These are phyloP conservation scores for Conus betulinus DNA, from an alignment of 1,140 invertebrate species.

Conservation along the genomic window DNA sequence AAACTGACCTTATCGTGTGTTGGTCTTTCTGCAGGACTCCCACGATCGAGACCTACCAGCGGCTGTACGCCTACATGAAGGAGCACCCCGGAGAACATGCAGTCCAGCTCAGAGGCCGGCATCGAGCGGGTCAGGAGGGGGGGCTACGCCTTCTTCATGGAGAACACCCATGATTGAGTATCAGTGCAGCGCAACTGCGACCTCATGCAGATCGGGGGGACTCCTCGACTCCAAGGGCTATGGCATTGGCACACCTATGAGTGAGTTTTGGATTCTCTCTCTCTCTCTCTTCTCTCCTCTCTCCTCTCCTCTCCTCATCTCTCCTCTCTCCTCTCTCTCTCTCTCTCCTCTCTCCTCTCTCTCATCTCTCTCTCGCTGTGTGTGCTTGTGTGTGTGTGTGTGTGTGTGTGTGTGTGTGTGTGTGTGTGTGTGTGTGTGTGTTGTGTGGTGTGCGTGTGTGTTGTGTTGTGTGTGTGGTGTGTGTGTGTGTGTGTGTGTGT, in stretches of 20 bases:
- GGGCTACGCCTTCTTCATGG: conserved; percentile 98
- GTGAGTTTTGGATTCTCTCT: conserved; percentile 57
- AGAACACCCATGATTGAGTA: conserved; percentile 95
- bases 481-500: too few relatives aligned
- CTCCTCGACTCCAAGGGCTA: conserved; percentile 92
- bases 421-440: too few relatives aligned
- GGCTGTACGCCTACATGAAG: conserved; percentile 97
- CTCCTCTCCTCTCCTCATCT: too few relatives aligned
- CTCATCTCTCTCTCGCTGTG: too few relatives aligned
- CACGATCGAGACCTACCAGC: conserved; percentile 92
- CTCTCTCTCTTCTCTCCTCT: too few relatives aligned
- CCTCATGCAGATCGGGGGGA: conserved; percentile 97
- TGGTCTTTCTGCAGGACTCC: too few relatives aligned
- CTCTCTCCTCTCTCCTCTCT: too few relatives aligned
- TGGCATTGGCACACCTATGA: conserved; percentile 80
- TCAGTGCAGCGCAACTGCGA: conserved; percentile 95
- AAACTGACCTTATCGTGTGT: too few relatives aligned
- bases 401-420: background rate
- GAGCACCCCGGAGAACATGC: conserved; percentile 63
- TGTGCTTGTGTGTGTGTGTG: background rate
- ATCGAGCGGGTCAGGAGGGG: conserved; percentile 77
- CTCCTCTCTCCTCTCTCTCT: too few relatives aligned
- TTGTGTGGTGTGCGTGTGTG: too few relatives aligned
- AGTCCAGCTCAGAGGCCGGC: conserved; percentile 63
- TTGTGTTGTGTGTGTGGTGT: too few relatives aligned